A percentile compares a stretch with the other conserved stretches of the same genome.
Conservation (phyloP, 2,888 invertebrate species). For the Dynastes maya region DNA sequence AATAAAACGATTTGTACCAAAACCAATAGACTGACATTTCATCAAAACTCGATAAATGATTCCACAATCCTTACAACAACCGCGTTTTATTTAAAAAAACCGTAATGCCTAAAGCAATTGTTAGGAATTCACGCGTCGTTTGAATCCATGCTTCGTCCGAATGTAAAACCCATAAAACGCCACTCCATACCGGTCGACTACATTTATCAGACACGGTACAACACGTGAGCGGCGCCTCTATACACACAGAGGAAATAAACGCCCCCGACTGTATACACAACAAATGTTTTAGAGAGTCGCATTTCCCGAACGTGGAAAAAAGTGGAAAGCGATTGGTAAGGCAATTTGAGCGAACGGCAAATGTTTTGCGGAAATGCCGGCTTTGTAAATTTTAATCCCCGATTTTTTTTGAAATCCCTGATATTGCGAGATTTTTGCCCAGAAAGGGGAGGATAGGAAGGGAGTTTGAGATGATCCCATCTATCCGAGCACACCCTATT, state of each 20-base stretch:
- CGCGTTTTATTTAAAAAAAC: no score
- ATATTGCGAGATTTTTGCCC: not conserved
- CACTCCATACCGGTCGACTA: not conserved
- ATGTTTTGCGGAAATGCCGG: slow-evolving; percentile 25
- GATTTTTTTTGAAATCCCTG: not conserved
- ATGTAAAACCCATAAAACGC: slow-evolving; percentile 13
- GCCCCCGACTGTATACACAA: not conserved
- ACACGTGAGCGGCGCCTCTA: not conserved
- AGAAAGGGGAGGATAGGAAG: not conserved
- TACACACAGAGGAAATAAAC: not conserved
- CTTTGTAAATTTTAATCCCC: slow-evolving; percentile 31
- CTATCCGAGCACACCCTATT: not conserved
- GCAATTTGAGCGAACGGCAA: slow-evolving; percentile 17
- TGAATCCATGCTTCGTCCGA: not conserved
- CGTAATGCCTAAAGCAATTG: slow-evolving; percentile 5
- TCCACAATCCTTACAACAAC: no score
- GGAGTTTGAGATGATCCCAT: not conserved
- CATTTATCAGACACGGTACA: slow-evolving; percentile 18
- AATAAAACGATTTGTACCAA: no score
- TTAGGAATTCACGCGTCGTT: slow-evolving; percentile 7
- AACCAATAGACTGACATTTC: no score
- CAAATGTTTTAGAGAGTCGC: not conserved
- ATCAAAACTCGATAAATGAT: no score
- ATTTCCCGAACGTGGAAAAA: not conserved
- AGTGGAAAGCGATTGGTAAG: slow-evolving; percentile 10